Percentiles rank a stretch among this genome's conserved stretches.
phyloP scores from a whole-genome alignment of 2,888 invertebrate genomes.

The Catocala fraxini region DNA sequence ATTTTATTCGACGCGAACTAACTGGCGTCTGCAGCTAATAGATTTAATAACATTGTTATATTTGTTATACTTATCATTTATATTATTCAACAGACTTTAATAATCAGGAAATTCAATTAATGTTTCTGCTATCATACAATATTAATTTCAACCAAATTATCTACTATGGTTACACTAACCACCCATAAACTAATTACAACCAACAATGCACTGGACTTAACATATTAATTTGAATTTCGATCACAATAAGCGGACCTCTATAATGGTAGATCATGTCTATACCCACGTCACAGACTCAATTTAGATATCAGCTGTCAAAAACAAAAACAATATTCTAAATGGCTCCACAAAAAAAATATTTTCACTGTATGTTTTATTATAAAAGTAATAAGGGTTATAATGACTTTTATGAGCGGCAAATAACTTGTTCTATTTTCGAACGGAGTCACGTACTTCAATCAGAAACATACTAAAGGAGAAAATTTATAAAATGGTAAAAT shows the following conservation, averaged over 20 bases:
- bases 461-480: constrained; percentile 47
- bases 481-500: constrained; percentile 51
- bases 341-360: constrained; percentile 11
- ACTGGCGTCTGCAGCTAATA: too few relatives aligned
- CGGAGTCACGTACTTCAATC: constrained; percentile 53
- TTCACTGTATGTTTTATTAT: constrained; percentile 36
- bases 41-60: too few relatives aligned
- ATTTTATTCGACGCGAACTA: too few relatives aligned
- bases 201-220: constrained; percentile 48
- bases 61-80: too few relatives aligned
- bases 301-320: constrained; percentile 50
- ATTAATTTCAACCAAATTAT: constrained; percentile 36
- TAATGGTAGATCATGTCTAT: constrained; percentile 34
- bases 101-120: too few relatives aligned
- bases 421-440: constrained; percentile 17
- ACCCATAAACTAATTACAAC: constrained; percentile 45
- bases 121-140: neutral
- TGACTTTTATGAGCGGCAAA: constrained; percentile 28
- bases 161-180: constrained; percentile 17
- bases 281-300: constrained; percentile 38
- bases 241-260: constrained; percentile 33
- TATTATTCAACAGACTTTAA: too few relatives aligned
- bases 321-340: constrained; percentile 27
- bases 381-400: constrained; percentile 28
- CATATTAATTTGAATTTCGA: constrained; percentile 49